Conservation (phyloP, 2,888 invertebrate species). For the Harpalus rufipes region DNA sequence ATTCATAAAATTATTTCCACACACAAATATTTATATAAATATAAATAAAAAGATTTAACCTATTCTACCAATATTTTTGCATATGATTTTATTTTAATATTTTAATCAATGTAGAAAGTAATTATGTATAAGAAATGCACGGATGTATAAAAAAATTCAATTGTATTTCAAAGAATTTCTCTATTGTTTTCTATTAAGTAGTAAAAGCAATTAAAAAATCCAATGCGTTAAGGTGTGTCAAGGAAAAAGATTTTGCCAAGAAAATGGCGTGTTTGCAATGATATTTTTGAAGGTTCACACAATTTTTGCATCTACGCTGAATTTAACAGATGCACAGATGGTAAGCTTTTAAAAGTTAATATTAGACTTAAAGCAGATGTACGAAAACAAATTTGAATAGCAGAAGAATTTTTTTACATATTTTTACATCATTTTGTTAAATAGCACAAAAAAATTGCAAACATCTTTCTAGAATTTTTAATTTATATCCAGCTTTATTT, state of each 20-base stretch:
- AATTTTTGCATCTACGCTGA: not conserved
- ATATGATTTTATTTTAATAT: too few relatives aligned
- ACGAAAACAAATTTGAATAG: not conserved
- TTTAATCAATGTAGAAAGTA: too few relatives aligned
- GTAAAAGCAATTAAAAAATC: not conserved
- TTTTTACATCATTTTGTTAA: too few relatives aligned
- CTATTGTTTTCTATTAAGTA: too few relatives aligned
- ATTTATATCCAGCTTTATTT: not conserved
- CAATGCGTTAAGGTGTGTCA: not conserved
- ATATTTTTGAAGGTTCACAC: not conserved
- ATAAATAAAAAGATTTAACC: too few relatives aligned
- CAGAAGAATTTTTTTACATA: too few relatives aligned
- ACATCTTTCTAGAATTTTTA: not conserved
- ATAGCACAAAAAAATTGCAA: too few relatives aligned
- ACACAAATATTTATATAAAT: too few relatives aligned
- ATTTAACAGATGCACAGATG: not conserved
- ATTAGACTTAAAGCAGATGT: constrained; percentile 22
- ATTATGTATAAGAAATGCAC: not conserved
- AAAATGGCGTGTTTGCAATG: not conserved
- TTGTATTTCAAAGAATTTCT: not conserved
- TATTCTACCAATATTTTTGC: too few relatives aligned
- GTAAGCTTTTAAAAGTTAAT: not conserved
- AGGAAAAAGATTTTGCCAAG: not conserved
- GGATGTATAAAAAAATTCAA: not conserved
- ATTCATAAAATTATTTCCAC: too few relatives aligned